These are phyloP conservation scores for Semnornis frantzii DNA, from an alignment of 2,113 vertebrate species.

Conservation along the genomic window DNA sequence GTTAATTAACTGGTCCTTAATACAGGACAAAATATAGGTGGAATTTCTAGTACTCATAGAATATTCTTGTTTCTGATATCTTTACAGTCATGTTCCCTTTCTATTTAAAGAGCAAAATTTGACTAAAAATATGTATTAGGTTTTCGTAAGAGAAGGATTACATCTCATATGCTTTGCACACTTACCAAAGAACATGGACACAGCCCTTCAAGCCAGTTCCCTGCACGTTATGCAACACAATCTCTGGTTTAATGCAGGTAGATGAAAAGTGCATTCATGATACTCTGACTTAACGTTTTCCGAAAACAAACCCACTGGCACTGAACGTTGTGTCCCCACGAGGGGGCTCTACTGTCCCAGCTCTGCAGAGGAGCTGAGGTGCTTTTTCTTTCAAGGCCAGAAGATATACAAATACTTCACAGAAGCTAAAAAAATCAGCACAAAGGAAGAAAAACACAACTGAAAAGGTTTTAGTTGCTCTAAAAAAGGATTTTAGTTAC, in stretches of 20 bases:
- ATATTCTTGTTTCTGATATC: neutral
- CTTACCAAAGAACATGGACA: neutral
- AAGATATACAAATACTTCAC: neutral
- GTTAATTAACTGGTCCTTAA: neutral
- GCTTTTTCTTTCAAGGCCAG: neutral
- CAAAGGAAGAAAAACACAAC: neutral
- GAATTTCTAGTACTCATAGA: neutral
- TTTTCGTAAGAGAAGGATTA: neutral
- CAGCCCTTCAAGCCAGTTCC: neutral
- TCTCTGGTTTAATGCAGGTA: neutral
- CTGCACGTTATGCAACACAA: fast-evolving
- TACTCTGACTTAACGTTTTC: neutral
- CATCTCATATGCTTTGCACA: neutral
- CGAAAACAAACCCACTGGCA: neutral
- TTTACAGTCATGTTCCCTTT: neutral
- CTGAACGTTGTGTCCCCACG: fast-evolving
- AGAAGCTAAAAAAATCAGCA: neutral
- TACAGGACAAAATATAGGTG: neutral
- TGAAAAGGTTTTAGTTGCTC: neutral
- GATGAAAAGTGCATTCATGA: neutral
- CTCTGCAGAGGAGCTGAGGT: neutral
- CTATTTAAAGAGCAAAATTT: neutral
- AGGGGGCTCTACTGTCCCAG: neutral
- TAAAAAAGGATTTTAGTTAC: neutral
- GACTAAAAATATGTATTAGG: neutral